phyloP scores from a whole-genome alignment of 2,888 invertebrate species.

The Tubulanus polymorphus region DNA sequence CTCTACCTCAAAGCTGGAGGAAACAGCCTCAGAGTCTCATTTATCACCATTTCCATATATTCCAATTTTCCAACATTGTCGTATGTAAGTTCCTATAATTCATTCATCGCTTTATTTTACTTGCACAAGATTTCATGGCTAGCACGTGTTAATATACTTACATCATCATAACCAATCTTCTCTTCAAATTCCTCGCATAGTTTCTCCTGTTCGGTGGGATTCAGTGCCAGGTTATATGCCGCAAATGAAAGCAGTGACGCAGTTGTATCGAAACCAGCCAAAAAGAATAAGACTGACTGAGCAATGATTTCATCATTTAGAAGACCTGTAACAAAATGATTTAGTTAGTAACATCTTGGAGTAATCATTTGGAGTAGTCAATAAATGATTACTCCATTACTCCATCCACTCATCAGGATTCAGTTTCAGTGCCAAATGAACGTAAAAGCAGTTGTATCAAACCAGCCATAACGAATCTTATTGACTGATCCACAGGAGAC shows the following conservation, averaged over 20 bases:
- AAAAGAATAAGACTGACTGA: constrained; percentile 29
- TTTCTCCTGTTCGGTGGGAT: constrained; percentile 30
- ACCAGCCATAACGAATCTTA: no score
- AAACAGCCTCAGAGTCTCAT: constrained; percentile 24
- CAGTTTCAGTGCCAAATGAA: background rate
- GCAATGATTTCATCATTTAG: constrained; percentile 27
- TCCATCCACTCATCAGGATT: no score
- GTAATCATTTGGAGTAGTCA: no score
- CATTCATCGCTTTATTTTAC: no score
- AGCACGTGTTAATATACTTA: no score
- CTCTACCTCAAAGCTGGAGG: constrained; percentile 21
- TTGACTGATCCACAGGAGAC: no score
- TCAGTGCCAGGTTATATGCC: constrained; percentile 23
- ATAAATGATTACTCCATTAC: no score
- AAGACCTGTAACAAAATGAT: constrained; percentile 17
- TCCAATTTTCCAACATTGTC: constrained; percentile 20
- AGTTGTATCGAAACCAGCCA: constrained; percentile 37
- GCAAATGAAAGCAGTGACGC: constrained; percentile 26
- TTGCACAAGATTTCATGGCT: no score
- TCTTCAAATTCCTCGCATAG: constrained; percentile 19
- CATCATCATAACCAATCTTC: no score
- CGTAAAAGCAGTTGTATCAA: background rate
- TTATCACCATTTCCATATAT: constrained; percentile 24
- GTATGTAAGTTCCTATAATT: constrained; percentile 17
- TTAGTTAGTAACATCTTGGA: no score